Evolutionary conservation across 2,797 vertebrate genomes (phyloP).

Genomic region (Spea hammondii): DNA sequence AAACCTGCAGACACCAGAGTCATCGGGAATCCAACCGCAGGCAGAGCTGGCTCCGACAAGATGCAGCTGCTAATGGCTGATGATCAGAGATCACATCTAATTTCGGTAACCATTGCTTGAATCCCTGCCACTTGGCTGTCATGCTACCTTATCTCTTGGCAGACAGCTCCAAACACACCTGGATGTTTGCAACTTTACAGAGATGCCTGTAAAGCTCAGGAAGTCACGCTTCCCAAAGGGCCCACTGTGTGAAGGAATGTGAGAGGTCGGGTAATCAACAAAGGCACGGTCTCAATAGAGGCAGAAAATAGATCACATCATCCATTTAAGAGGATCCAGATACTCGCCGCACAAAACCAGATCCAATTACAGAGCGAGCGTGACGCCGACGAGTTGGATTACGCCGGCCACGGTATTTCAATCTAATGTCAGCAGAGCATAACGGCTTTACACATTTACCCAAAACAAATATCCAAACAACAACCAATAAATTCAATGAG

Average conservation of each 20-base stretch:
- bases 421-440: too few species aligned
- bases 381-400: too few species aligned
- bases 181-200: slow-evolving; percentile 27
- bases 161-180: slow-evolving; percentile 35
- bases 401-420: too few species aligned
- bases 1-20: background rate
- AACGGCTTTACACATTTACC: too few species aligned
- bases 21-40: background rate
- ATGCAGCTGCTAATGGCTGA: slow-evolving; percentile 44
- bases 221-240: slow-evolving; percentile 10
- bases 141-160: slow-evolving; percentile 35
- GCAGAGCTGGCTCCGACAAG: slow-evolving; percentile 4
- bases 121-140: slow-evolving; percentile 47
- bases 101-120: slow-evolving; percentile 34
- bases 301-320: slow-evolving; percentile 8
- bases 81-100: slow-evolving; percentile 40
- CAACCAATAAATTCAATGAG: too few species aligned
- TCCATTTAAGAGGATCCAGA: too few species aligned
- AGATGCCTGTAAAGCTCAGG: slow-evolving; percentile 13
- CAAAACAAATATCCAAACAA: too few species aligned
- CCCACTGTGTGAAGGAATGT: background rate
- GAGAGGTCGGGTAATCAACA: background rate
- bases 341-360: too few species aligned
- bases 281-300: slow-evolving; percentile 13
- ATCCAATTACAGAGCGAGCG: too few species aligned